Conservation (phyloP, 1,140 invertebrate genomes). For the Ctenoplectra terminalis region DNA sequence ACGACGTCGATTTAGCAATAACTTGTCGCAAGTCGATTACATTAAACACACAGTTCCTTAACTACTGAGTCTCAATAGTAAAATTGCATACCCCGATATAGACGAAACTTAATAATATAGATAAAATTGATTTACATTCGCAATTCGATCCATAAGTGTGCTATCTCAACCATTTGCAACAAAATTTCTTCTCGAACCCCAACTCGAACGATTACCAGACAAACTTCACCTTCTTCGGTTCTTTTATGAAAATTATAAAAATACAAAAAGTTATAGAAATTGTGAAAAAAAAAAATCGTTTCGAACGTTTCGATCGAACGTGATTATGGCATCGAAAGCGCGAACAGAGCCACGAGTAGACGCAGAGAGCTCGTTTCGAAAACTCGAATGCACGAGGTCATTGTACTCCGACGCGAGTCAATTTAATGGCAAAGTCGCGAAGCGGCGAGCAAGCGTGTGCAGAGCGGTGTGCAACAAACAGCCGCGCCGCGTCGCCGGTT, state of each 20-base stretch:
- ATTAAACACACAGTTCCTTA: neutral
- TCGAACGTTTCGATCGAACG: neutral
- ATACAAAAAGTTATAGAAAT: too few species aligned
- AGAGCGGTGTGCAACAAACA: constrained; percentile 37
- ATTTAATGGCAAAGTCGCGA: constrained; percentile 54
- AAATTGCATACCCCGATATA: neutral
- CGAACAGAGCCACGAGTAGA: neutral
- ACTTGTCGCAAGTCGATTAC: constrained; percentile 6
- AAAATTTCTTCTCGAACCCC: too few species aligned
- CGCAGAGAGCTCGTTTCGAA: constrained; percentile 31
- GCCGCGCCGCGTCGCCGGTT: constrained; percentile 35
- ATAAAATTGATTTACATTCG: neutral
- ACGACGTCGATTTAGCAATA: neutral
- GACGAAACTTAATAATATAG: too few species aligned
- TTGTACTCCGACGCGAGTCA: constrained; percentile 50
- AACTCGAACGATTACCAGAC: too few species aligned
- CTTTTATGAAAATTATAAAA: too few species aligned
- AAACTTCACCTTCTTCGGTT: too few species aligned
- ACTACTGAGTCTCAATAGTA: neutral
- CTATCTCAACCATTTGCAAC: too few species aligned
- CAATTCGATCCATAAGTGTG: neutral
- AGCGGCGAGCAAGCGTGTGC: constrained; percentile 23
- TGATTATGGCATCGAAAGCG: neutral
- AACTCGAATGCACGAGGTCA: constrained; percentile 36
- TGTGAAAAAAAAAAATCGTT: neutral